Evolutionary conservation across 37 sponge, comb jelly and placozoan genomes (phyloP).

Genomic region (Oscarella lobularis): DNA sequence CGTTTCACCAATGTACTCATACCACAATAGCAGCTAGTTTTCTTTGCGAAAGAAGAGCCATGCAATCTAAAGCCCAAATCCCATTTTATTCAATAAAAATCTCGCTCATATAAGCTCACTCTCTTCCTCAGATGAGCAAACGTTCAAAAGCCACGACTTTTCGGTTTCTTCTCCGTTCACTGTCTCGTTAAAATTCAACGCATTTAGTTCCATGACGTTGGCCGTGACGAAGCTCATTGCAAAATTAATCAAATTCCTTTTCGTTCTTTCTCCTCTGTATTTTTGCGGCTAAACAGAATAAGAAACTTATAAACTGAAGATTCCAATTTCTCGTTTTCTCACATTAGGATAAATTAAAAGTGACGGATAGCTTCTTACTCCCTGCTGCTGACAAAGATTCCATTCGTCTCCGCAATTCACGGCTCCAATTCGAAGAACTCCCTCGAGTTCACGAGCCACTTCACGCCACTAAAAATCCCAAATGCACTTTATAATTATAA

Average conservation of each 20-base stretch:
- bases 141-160: background rate
- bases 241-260: background rate
- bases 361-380: constrained; percentile 17
- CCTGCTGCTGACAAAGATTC: constrained; percentile 15
- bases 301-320: background rate
- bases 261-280: constrained; percentile 18
- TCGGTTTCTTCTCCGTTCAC: no score
- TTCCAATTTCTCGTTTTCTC: background rate
- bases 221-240: constrained; percentile 13
- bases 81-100: background rate
- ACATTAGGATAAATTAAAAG: constrained; percentile 13
- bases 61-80: no score
- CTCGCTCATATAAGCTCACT: no score
- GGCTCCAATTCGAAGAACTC: constrained; percentile 25
- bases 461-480: constrained; percentile 21
- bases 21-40: no score
- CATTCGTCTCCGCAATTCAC: constrained; percentile 23
- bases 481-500: background rate
- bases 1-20: no score
- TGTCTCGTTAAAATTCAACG: constrained; percentile 6
- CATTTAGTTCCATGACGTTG: constrained; percentile 2
- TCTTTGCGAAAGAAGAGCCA: no score
- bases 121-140: background rate
- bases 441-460: constrained; percentile 27
- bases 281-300: constrained; percentile 7